Evolutionary conservation across 2,797 vertebrate genomes (phyloP).

Genomic region (Lophura swinhoii): DNA sequence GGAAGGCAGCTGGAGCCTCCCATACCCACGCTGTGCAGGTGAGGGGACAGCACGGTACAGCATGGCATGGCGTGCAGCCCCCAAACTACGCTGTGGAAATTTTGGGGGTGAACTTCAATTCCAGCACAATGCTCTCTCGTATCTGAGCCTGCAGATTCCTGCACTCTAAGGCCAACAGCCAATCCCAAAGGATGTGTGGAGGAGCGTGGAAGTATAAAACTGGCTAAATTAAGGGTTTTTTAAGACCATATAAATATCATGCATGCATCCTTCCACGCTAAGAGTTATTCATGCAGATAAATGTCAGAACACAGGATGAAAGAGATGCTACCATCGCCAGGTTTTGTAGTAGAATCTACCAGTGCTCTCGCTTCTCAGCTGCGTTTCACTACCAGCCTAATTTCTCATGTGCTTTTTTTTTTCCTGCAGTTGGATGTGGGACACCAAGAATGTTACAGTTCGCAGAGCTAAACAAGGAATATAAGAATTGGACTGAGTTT

Average conservation of each 20-base stretch:
- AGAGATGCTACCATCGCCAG: not conserved
- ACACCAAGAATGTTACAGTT: not conserved
- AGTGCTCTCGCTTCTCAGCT: not conserved
- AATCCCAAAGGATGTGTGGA: not conserved
- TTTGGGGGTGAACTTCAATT: too few species aligned
- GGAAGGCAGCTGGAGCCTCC: slow-evolving; percentile 61
- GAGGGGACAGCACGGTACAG: not conserved
- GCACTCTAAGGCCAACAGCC: not conserved
- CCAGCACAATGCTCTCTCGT: too few species aligned
- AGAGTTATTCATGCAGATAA: not conserved
- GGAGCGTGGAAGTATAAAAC: too few species aligned
- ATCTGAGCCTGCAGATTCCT: not conserved
- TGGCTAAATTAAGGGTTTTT: not conserved
- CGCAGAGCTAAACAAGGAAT: slow-evolving; percentile 1
- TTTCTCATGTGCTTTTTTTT: not conserved
- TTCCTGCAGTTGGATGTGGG: not conserved
- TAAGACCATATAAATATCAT: not conserved
- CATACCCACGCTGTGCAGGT: slow-evolving; percentile 67
- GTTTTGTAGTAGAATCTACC: not conserved
- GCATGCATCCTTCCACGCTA: not conserved
- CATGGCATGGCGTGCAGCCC: not conserved
- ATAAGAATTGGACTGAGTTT: slow-evolving; percentile 16
- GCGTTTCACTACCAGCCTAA: not conserved
- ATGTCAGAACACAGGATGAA: not conserved
- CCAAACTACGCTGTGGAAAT: not conserved